Evolutionary conservation across 2,888 invertebrate genomes (phyloP).

Genomic region (Drosophila antonietae): DNA sequence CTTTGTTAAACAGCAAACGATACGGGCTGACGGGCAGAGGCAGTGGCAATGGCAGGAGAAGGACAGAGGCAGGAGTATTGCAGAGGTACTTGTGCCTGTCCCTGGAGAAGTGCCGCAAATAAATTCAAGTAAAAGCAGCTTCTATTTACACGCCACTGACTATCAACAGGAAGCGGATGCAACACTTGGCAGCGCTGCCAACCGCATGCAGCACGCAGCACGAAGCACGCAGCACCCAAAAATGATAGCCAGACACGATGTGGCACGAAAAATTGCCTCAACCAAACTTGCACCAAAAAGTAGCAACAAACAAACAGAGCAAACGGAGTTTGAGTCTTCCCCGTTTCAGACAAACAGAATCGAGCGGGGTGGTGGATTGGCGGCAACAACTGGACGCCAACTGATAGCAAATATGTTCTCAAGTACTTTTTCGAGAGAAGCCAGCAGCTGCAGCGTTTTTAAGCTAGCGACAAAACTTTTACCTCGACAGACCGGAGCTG

Average conservation of each 20-base stretch:
- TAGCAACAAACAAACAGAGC: conserved; percentile 58
- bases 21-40: conserved; percentile 4
- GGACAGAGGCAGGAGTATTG: background rate
- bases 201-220: conserved; percentile 60
- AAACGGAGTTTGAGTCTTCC: conserved; percentile 4
- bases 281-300: conserved; percentile 51
- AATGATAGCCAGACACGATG: conserved; percentile 71
- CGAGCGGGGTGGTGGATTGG: background rate
- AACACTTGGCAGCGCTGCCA: conserved; percentile 77
- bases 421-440: conserved; percentile 63
- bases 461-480: conserved; percentile 75
- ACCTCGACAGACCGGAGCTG: conserved; percentile 46
- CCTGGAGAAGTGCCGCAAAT: conserved; percentile 66
- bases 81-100: background rate
- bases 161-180: conserved; percentile 80
- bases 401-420: conserved; percentile 80
- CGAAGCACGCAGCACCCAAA: conserved; percentile 48
- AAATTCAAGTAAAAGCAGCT: conserved; percentile 72
- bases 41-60: background rate
- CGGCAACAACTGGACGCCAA: conserved; percentile 73
- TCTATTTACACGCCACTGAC: conserved; percentile 77
- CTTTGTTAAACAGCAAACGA: conserved; percentile 74
- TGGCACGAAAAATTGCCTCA: conserved; percentile 61
- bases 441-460: conserved; percentile 61
- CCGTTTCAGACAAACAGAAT: conserved; percentile 13